These are phyloP conservation scores for Ligdia adustata DNA, from an alignment of 2,888 invertebrate species.

Conservation along the genomic window DNA sequence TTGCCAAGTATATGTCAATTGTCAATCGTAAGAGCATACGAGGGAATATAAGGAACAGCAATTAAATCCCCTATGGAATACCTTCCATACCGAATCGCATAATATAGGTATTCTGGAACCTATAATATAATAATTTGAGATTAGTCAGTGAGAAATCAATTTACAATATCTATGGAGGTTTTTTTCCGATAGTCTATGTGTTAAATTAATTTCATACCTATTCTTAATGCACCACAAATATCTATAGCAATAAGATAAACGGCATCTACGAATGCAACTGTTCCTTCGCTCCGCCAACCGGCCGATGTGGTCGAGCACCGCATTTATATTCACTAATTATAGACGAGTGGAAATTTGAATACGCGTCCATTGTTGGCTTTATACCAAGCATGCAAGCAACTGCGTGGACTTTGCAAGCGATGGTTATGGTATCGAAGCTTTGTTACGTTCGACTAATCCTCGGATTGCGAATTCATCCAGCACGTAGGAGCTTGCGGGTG, in stretches of 20 bases:
- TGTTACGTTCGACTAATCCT: conserved; percentile 7
- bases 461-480: conserved; percentile 35
- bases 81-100: no score
- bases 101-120: no score
- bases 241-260: conserved; percentile 31
- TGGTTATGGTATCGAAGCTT: conserved; percentile 26
- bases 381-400: conserved; percentile 2
- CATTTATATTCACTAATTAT: conserved; percentile 26
- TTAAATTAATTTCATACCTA: no score
- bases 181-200: no score
- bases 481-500: conserved; percentile 44
- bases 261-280: conserved; percentile 31
- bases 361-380: conserved; percentile 28
- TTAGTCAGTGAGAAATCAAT: no score
- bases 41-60: no score
- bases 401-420: conserved; percentile 25
- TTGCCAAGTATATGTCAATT: no score
- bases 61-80: no score
- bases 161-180: no score
- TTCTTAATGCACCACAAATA: no score
- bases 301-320: conserved; percentile 29
- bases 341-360: conserved; percentile 24
- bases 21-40: no score
- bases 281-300: conserved; percentile 22
- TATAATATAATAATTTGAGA: no score